Evolutionary conservation across 2,797 vertebrate species (phyloP), one percentile per base, ranked within the genome.

Genomic region (Phaenicophaeus curvirostris): DNA sequence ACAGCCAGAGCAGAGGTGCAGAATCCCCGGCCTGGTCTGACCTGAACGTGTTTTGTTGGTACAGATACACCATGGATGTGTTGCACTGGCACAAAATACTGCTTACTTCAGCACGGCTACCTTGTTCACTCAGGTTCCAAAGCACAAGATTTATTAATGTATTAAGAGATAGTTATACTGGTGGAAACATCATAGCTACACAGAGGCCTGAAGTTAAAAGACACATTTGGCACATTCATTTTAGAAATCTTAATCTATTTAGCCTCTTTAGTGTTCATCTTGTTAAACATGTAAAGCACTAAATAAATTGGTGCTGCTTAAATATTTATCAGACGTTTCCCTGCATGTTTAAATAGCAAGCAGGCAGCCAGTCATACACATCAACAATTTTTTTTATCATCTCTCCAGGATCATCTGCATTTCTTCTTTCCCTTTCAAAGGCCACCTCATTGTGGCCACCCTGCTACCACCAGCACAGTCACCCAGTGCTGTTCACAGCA

Each of bases 271-370:
- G 90, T 75, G 96, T 93, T 92, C 93, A 65, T 88, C 95, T 94
- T 95, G 93, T 96, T 96, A 96, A 96, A 93, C 95, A 92, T 72
- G 87, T 91, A 93, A 90, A 89, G 77, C 58, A 77, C 83, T 94
- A 96, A 92, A 96, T 95, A 91, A 95, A 94, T 94, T 82, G 91
- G 65, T 90, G 67, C 67, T 85, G 35, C 71, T 96, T 87, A 95
- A 97, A 96, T 96, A 97, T 97, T 97, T 95, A 96, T 95, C 91
- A 91, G 91, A 54, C 48, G 39, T 95, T 80, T 95, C 83, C 33
- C 68, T 90, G 83, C n/a, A 53, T 90, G 79, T 73, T 93, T 93
- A 92, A 95, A 92, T 4, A 87, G 63, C 71, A 95, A 90, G 72
- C 67, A 87, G 59, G 55, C 93, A 89, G 67, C 31, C 59, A 61